Base-by-base conservation (phyloP, 2,113 vertebrate species). In the Sarotherodon lohbergeri region DNA sequence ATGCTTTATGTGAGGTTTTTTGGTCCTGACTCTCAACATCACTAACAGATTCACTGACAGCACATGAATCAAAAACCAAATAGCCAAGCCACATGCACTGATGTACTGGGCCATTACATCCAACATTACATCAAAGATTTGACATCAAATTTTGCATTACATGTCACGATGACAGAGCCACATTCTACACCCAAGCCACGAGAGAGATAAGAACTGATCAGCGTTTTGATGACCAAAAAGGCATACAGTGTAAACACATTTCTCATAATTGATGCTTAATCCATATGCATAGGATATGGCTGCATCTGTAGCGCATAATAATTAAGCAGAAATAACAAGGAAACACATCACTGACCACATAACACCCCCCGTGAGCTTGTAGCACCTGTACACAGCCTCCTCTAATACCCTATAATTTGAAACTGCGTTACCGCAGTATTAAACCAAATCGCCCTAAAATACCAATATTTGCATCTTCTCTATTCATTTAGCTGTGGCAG, bases 371-470 rank as follows among this genome's bases (percentile, higher is more conserved):
- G 89, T 82, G 83, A 91, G 91, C 86, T 52, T 78, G 85, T 89
- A 90, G 91, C 94, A 96, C 94, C 93, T 95, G 93, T 95, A 78
- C 88, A 90, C 92, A 86, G 24, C 80, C 85, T 89, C 83, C 81
- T 91, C 92, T 85, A 86, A 92, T 50, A 86, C 76, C 86, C 93
- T 91, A 89, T 92, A 94, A 90, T 87, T 93, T 88, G 91, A 94
- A 82, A 84, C 89, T 50, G 41, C 80, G 46, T 73, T 88, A 92
- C 93, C 90, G 93, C 93, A 94, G 94, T 78, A 94, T 92, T 88
- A 80, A 92, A 86, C 84, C 89, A 86, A 91, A 88, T 57, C 81
- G 39, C 83, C 66, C 79, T 32, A 90, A 89, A 91, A 93, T 63
- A 79, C 88, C 82, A 92, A 86, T 87, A 50, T 90, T 83, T 63